Evolutionary conservation across 2,888 invertebrate genomes (phyloP).

Genomic region (Drosophila subsilvestris): DNA sequence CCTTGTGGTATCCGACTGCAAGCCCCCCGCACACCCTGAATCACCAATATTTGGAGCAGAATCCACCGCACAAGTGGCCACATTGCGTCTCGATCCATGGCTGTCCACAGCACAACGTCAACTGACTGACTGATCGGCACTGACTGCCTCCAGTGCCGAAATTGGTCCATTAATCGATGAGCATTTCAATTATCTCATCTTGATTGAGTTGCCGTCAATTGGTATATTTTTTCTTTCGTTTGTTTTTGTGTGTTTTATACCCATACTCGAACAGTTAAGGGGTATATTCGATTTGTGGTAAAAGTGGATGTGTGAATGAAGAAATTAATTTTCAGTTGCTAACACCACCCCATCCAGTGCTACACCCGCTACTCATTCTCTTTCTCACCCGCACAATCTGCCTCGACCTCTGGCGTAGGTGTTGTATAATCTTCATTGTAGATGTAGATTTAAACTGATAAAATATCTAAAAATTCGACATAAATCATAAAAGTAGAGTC

Average conservation of each 20-base stretch:
- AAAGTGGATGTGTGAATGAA: no score
- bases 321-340: no score
- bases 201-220: slow-evolving; percentile 54
- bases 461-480: no score
- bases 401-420: no score
- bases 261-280: no score
- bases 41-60: slow-evolving; percentile 12
- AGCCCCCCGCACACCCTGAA: slow-evolving; percentile 25
- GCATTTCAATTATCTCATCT: slow-evolving; percentile 61
- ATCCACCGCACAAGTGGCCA: slow-evolving; percentile 9
- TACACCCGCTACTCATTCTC: no score
- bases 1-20: slow-evolving; percentile 85
- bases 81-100: slow-evolving; percentile 43
- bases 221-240: slow-evolving; percentile 32
- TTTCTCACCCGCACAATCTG: no score
- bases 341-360: no score
- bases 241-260: neutral
- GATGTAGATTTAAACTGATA: no score
- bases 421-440: no score
- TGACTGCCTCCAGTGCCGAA: slow-evolving; percentile 30
- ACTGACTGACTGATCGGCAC: slow-evolving; percentile 49
- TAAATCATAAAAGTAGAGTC: no score
- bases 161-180: slow-evolving; percentile 52
- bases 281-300: no score
- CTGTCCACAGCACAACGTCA: slow-evolving; percentile 36